Evolutionary conservation across 2,113 vertebrate genomes (phyloP).

Genomic region (Calypte anna): DNA sequence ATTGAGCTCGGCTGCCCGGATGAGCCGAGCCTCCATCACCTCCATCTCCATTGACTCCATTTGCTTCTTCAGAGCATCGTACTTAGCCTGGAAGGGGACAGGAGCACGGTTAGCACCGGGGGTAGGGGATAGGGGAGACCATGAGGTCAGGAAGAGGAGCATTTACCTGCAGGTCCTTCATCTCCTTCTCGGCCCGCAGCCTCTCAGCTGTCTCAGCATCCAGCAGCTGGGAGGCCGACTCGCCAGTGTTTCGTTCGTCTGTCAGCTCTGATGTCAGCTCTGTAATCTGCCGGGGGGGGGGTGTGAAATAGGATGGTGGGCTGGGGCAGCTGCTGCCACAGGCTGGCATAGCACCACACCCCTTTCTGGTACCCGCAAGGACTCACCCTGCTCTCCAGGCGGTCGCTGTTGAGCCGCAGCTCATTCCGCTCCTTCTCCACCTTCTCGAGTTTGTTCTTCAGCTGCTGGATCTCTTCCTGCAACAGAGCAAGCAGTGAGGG

Average conservation of each 20-base stretch:
- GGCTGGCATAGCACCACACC: accelerated
- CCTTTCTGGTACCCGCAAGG: background rate
- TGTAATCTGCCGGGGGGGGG: constrained; percentile 81
- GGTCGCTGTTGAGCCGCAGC: constrained; percentile 90
- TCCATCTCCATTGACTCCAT: constrained; percentile 98
- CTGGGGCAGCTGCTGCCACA: background rate
- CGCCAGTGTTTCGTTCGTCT: constrained; percentile 93
- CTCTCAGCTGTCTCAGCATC: constrained; percentile 91
- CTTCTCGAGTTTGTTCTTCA: constrained; percentile 91
- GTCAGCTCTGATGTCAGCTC: constrained; percentile 95
- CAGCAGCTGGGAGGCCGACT: constrained; percentile 95
- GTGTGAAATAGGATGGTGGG: background rate
- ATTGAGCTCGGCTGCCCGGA: constrained; percentile 92
- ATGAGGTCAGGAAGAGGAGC: accelerated
- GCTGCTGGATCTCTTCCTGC: constrained; percentile 95
- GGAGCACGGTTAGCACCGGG: accelerated
- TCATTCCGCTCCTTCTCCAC: constrained; percentile 95
- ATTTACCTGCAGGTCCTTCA: constrained; percentile 93
- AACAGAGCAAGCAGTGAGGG: background rate
- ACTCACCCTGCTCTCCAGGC: constrained; percentile 91
- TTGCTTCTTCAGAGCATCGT: constrained; percentile 91
- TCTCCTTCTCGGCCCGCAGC: constrained; percentile 91
- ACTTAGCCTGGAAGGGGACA: constrained; percentile 82
- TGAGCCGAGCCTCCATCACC: constrained; percentile 95
- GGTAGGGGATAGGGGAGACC: accelerated